A percentile compares a stretch with the other conserved stretches of the same genome.
These are phyloP conservation scores for Smutsia gigantea DNA, from an alignment of 2,797 vertebrate species.

Conservation along the genomic window DNA sequence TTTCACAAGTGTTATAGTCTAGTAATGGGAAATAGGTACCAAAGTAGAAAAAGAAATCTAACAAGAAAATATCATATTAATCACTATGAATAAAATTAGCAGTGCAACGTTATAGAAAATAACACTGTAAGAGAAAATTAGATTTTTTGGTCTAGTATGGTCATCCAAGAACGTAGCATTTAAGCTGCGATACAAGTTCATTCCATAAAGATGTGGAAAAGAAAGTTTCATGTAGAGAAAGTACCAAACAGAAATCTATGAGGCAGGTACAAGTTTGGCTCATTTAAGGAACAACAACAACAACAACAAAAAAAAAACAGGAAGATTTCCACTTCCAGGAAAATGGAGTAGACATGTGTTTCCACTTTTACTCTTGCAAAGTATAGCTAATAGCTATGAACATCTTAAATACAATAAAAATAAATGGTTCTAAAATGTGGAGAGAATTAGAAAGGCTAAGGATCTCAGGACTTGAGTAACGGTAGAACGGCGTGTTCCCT, in stretches of 20 bases:
- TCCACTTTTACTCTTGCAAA: not conserved
- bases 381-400: not conserved
- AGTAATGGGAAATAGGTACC: not conserved
- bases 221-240: not conserved
- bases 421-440: not conserved
- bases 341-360: not conserved
- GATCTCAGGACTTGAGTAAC: not conserved
- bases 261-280: not conserved
- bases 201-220: not conserved
- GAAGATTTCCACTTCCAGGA: not conserved
- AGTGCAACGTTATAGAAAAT: not conserved
- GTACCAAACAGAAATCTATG: not conserved
- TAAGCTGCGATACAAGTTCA: not conserved
- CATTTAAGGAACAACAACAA: not conserved
- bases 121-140: not conserved
- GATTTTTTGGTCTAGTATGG: not conserved
- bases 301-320: not conserved
- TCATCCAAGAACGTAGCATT: not conserved
- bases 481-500: not conserved
- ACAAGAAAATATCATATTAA: not conserved
- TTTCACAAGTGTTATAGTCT: not conserved
- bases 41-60: not conserved
- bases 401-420: not conserved
- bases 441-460: not conserved
- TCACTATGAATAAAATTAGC: not conserved